phyloP scores from a whole-genome alignment of 2,113 vertebrate species.

The Glaucomys volans region DNA sequence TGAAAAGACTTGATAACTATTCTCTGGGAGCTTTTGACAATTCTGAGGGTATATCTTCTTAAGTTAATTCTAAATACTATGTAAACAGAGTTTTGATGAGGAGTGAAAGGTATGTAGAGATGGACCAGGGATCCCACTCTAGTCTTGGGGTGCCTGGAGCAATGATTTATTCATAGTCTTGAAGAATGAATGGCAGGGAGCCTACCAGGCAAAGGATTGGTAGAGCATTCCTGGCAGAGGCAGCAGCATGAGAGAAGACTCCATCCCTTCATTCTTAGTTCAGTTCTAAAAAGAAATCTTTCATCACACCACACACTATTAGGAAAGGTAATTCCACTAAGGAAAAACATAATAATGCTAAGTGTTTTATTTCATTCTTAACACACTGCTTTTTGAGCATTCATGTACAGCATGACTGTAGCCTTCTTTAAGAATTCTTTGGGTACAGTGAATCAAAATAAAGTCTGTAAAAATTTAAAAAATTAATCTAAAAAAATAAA shows the following conservation, averaged over 20 bases:
- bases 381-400: not conserved
- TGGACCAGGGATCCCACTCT: not conserved
- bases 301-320: not conserved
- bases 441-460: too few relatives aligned
- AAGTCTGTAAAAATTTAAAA: too few relatives aligned
- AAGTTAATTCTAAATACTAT: constrained; percentile 36
- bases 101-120: not conserved
- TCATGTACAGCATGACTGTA: not conserved
- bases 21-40: not conserved
- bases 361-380: not conserved
- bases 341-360: not conserved
- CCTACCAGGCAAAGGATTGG: not conserved
- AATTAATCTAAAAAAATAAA: too few relatives aligned
- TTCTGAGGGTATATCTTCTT: not conserved
- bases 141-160: not conserved
- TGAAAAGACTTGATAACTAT: not conserved
- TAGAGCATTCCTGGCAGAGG: not conserved
- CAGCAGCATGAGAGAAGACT: not conserved
- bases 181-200: not conserved
- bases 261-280: not conserved
- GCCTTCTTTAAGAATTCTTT: too few relatives aligned
- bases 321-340: not conserved
- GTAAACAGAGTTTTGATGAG: not conserved
- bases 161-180: not conserved
- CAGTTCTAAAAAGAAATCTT: not conserved